Conservation (phyloP, 2,888 invertebrate genomes). For the Pollenia amentaria region DNA sequence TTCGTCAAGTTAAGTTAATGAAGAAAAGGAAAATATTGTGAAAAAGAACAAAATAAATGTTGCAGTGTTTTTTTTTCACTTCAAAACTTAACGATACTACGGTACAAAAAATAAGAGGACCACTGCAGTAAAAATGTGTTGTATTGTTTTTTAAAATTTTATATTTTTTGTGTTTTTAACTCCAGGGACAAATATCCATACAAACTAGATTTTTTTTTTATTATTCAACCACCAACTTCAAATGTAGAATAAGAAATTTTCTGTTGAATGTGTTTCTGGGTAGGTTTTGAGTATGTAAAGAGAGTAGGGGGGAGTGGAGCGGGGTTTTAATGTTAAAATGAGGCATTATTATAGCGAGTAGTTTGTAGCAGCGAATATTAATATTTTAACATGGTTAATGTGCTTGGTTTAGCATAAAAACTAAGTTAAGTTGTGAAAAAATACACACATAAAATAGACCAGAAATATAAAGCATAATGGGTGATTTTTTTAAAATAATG, state of each 20-base stretch:
- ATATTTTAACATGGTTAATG: constrained; percentile 81
- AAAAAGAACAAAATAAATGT: background rate
- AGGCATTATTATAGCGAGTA: constrained; percentile 28
- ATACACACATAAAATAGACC: constrained; percentile 27
- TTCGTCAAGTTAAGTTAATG: constrained; percentile 27
- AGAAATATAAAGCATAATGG: constrained; percentile 8
- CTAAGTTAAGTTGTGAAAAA: constrained; percentile 45
- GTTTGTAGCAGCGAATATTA: constrained; percentile 74
- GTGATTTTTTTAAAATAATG: no score
- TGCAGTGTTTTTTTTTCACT: constrained; percentile 36
- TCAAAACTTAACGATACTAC: constrained; percentile 36
- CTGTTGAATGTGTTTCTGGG: constrained; percentile 29
- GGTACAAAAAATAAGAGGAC: background rate
- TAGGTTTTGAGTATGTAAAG: background rate
- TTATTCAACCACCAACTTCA: constrained; percentile 10
- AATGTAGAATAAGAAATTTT: constrained; percentile 46
- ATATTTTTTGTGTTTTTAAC: background rate
- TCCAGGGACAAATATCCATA: constrained; percentile 48
- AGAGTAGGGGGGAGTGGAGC: background rate
- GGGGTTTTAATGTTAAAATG: constrained; percentile 39
- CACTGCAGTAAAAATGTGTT: constrained; percentile 51
- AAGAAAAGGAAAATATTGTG: background rate
- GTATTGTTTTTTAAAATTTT: background rate
- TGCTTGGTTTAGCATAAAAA: constrained; percentile 80
- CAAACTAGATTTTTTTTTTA: background rate